These are phyloP conservation scores for Acanthurus leucopareius DNA, from an alignment of 2,797 vertebrate genomes.

Conservation along the genomic window DNA sequence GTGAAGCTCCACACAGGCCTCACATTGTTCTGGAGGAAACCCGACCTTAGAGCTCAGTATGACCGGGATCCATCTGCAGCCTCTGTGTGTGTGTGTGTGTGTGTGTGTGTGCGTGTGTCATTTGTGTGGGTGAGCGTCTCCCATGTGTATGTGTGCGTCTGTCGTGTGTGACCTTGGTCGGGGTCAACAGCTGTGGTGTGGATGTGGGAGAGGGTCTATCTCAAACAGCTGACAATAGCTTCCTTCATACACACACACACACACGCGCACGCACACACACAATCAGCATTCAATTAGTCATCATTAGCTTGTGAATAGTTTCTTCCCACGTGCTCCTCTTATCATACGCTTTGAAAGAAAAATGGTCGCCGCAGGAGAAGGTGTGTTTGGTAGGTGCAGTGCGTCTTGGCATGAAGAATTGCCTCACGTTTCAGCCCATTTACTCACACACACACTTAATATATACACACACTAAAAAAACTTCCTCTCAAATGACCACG, in stretches of 20 bases:
- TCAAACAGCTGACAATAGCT: slow-evolving; percentile 75
- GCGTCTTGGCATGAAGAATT: slow-evolving; percentile 45
- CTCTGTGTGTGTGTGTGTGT: slow-evolving; percentile 47
- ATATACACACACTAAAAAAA: slow-evolving; percentile 22
- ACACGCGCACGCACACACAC: slow-evolving; percentile 8
- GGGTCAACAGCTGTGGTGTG: slow-evolving; percentile 85
- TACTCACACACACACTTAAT: slow-evolving; percentile 40
- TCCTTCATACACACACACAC: slow-evolving; percentile 28
- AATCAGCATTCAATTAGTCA: slow-evolving; percentile 49
- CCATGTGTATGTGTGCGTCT: slow-evolving; percentile 48
- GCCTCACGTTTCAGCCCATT: slow-evolving; percentile 68
- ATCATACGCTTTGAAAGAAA: slow-evolving; percentile 15
- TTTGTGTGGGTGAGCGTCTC: slow-evolving; percentile 19
- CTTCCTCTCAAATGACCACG: slow-evolving; percentile 14
- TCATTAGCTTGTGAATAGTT: slow-evolving; percentile 39
- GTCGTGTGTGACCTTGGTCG: slow-evolving; percentile 81
- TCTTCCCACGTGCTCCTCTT: slow-evolving; percentile 27
- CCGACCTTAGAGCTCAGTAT: slow-evolving; percentile 76
- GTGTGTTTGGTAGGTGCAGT: slow-evolving; percentile 46
- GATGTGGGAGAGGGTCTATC: slow-evolving; percentile 73
- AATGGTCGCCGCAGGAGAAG: slow-evolving; percentile 49
- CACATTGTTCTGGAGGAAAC: slow-evolving; percentile 87
- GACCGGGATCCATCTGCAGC: slow-evolving; percentile 78
- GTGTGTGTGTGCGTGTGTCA: slow-evolving; percentile 41
- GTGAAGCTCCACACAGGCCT: slow-evolving; percentile 79